Percentiles rank a stretch among this genome's conserved stretches.
phyloP scores from a whole-genome alignment of 2,888 invertebrate species.

The Dione juno region DNA sequence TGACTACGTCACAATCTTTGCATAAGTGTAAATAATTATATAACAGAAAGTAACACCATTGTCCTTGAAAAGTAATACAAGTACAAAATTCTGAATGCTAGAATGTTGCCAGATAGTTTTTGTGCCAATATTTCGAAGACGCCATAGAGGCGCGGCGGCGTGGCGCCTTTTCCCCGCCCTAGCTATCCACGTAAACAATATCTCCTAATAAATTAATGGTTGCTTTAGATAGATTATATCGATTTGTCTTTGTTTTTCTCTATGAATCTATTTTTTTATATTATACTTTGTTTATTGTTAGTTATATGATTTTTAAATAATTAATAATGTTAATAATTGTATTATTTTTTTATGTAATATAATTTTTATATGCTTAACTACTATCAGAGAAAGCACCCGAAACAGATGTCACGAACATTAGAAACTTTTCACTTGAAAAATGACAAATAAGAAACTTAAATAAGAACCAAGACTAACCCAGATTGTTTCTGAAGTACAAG shows the following conservation, averaged over 20 bases:
- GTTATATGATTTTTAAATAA: neutral
- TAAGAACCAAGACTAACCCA: conserved; percentile 19
- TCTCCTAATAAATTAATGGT: conserved; percentile 36
- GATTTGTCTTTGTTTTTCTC: neutral
- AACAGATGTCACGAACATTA: neutral
- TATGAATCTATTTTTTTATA: neutral
- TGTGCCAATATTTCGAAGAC: conserved; percentile 53
- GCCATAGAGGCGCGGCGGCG: conserved; percentile 60
- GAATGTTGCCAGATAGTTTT: conserved; percentile 44
- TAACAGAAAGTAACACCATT: conserved; percentile 19
- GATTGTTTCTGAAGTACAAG: conserved; percentile 30
- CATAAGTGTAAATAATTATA: neutral
- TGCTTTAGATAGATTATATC: conserved; percentile 28
- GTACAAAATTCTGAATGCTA: conserved; percentile 41
- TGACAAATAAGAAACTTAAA: conserved; percentile 20
- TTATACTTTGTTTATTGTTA: neutral
- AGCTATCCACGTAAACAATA: conserved; percentile 40
- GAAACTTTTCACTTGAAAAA: conserved; percentile 13
- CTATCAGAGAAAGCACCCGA: neutral
- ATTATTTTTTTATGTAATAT: too few relatives aligned
- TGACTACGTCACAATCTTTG: neutral
- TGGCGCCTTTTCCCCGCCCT: conserved; percentile 55
- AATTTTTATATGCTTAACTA: too few relatives aligned
- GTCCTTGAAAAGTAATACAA: conserved; percentile 45
- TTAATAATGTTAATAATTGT: too few relatives aligned